Conservation (phyloP, 1,140 invertebrate genomes). For the Drosophila pruinosa region DNA sequence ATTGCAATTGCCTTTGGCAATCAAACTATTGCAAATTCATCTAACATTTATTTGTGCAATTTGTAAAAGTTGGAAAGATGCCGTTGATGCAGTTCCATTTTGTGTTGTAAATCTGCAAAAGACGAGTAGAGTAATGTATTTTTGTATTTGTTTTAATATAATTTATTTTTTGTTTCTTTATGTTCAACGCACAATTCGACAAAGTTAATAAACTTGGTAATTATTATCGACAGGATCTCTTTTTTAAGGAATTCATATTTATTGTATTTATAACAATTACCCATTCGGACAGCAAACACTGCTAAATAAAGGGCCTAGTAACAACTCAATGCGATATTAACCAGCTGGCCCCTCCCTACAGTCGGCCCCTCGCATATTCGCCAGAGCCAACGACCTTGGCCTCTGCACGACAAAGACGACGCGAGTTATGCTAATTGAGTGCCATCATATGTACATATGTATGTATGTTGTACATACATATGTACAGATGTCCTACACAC, state of each 20-base stretch:
- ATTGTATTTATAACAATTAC: too few species aligned
- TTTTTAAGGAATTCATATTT: too few species aligned
- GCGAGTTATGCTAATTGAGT: conserved; percentile 42
- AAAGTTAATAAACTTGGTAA: too few species aligned
- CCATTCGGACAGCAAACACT: neutral
- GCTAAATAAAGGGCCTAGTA: neutral
- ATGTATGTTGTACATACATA: conserved; percentile 1
- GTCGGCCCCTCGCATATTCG: neutral
- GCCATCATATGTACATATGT: conserved; percentile 23
- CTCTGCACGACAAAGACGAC: conserved; percentile 8
- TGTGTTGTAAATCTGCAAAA: conserved; percentile 61
- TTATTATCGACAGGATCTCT: too few species aligned
- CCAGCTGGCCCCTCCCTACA: neutral
- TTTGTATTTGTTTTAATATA: too few species aligned
- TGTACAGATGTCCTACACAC: neutral
- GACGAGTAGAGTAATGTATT: neutral
- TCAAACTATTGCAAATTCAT: conserved; percentile 22
- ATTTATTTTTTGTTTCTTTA: too few species aligned
- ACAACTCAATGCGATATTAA: neutral
- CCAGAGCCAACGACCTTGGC: conserved; percentile 40
- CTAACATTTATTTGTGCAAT: conserved; percentile 57
- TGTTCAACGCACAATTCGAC: too few species aligned
- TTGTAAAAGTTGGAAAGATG: conserved; percentile 81
- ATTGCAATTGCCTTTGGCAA: conserved; percentile 12
- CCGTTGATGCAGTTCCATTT: conserved; percentile 79